Base-by-base conservation (phyloP, 2,888 invertebrate genomes). In the Papilio gigon region DNA sequence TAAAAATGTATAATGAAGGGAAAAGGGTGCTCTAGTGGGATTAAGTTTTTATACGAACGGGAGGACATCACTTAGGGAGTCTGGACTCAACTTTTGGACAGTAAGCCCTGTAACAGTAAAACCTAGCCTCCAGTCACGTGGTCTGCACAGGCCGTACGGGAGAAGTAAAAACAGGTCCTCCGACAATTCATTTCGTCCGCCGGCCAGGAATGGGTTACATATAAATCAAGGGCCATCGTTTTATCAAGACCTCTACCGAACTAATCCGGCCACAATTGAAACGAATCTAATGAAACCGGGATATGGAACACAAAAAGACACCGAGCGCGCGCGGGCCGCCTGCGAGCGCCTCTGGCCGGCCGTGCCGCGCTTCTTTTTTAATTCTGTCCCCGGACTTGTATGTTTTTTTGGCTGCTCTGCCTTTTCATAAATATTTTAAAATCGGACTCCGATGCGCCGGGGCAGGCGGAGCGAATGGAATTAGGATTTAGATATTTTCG, bases 401-500 rank as follows among this genome's bases (percentile, higher is more conserved):
- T 60, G 25, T 80, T 84, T 82, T 84, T 84, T 86, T 86, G 85
- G 84, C 14, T 40, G 53, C 44, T 42, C 71, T 84, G 84, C 84
- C 89, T 89, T 89, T 89, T 90, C 90, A 90, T 90, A 90, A 90
- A 90, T 91, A 91, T 91, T 91, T 90, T 89, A 89, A 88, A 91
- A 91, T 90, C 90, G 88, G 53, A 53, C 27, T 27, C 27, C 53
- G 53, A 53, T 53, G 53, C 27, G 89, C 89, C 87, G 89, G 90
- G 84, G 91, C 90, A 88, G 79, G 82, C 91, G 89, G 82, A 83
- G 80, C 90, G 88, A 90, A 91, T 90, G 90, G 90, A 63, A 90
- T 92, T 90, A 90, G 89, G 88, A 88, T 87, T 90, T 90, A 89
- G 90, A 90, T 90, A 90, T 90, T 90, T 90, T 90, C 84, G 88